Conservation (phyloP, 2,113 vertebrate genomes). For the Microtus oregoni region DNA sequence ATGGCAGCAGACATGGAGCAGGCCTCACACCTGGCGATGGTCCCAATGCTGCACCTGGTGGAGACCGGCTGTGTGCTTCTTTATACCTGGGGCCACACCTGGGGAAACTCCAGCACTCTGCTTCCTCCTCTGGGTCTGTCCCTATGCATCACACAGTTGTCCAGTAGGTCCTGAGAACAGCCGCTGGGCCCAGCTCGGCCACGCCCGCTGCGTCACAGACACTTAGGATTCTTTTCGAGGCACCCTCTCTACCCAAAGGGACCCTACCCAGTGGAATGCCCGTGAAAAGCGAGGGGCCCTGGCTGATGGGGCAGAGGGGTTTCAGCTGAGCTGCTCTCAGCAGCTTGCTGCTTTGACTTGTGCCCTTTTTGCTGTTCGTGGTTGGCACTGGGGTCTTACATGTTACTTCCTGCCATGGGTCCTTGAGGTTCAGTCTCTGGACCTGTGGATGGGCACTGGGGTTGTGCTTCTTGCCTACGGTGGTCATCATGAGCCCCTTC, state of each 20-base stretch:
- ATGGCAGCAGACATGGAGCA: neutral
- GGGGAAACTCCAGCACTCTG: constrained; percentile 54
- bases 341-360: neutral
- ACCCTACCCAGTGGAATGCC: neutral
- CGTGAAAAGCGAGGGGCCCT: neutral
- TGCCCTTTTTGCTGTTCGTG: neutral
- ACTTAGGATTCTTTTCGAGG: neutral
- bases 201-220: neutral
- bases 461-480: neutral
- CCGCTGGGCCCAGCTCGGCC: neutral
- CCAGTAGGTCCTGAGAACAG: neutral
- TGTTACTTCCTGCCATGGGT: neutral
- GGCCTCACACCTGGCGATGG: neutral
- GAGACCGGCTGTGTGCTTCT: neutral
- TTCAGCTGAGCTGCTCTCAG: neutral
- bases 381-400: neutral
- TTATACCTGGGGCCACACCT: constrained; percentile 75
- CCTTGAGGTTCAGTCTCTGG: neutral
- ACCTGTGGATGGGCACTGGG: too few relatives aligned
- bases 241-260: neutral
- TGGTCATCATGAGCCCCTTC: too few relatives aligned
- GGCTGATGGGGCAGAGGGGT: neutral
- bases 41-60: neutral
- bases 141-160: neutral
- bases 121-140: constrained; percentile 69